Evolutionary conservation across 2,888 invertebrate species (phyloP).

Genomic region (Dryobotodes eremita): DNA sequence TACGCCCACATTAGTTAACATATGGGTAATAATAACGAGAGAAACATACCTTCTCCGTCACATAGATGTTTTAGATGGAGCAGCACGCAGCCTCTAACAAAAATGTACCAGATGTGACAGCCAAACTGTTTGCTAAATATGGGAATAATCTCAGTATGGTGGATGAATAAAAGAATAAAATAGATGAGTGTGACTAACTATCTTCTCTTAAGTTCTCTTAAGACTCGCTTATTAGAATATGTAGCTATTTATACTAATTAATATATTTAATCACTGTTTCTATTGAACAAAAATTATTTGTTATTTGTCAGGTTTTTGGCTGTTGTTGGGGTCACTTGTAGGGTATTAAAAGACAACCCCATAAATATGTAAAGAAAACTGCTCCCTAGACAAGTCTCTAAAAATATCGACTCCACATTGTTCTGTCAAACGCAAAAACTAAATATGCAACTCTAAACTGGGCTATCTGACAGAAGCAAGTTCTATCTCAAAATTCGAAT

Average conservation of each 20-base stretch:
- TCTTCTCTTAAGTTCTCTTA: not conserved
- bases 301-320: not conserved
- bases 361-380: not conserved
- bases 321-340: not conserved
- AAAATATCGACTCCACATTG: not conserved
- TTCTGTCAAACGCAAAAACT: not conserved
- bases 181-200: not conserved
- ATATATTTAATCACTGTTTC: not conserved
- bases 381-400: not conserved
- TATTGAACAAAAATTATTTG: not conserved
- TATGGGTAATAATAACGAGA: no score
- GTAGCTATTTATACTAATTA: not conserved
- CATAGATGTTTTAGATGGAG: not conserved
- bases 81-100: not conserved
- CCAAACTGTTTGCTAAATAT: not conserved
- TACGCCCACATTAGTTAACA: no score
- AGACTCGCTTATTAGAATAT: not conserved
- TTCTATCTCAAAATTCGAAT: constrained; percentile 64
- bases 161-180: not conserved
- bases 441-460: constrained; percentile 46
- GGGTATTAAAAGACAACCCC: not conserved
- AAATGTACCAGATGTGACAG: not conserved
- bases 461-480: constrained; percentile 53
- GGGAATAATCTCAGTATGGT: no score
- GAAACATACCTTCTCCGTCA: no score